Evolutionary conservation across 2,888 invertebrate genomes (phyloP).

Genomic region (Creontiades dilutus): DNA sequence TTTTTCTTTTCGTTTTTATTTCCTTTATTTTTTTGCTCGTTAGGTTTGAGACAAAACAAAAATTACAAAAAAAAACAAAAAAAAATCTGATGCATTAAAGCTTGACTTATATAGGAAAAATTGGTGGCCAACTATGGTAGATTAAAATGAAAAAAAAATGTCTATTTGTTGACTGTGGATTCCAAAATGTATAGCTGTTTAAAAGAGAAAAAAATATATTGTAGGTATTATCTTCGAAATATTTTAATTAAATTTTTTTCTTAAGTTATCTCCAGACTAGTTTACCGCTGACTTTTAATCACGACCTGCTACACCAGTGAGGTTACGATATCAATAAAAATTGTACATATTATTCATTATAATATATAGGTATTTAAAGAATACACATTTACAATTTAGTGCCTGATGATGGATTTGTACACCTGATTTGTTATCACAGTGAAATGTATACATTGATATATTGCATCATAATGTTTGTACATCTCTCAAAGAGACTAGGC

Average conservation of each 20-base stretch:
- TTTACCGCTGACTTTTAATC: constrained; percentile 59
- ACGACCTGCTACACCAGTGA: constrained; percentile 57
- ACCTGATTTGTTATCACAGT: constrained; percentile 73
- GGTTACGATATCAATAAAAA: constrained; percentile 69
- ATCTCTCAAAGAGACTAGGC: constrained; percentile 70
- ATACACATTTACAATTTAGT: constrained; percentile 74
- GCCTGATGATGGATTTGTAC: constrained; percentile 75
- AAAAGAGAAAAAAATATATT: constrained; percentile 61
- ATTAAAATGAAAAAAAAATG: constrained; percentile 61
- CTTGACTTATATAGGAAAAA: constrained; percentile 72
- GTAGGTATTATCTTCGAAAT: constrained; percentile 57
- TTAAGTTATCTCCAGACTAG: constrained; percentile 55
- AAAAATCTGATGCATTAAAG: constrained; percentile 57
- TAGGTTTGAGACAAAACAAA: constrained; percentile 69
- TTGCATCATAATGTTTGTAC: constrained; percentile 69
- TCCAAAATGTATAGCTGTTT: constrained; percentile 73
- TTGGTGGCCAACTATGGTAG: constrained; percentile 74
- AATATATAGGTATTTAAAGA: constrained; percentile 74
- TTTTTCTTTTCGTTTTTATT: constrained; percentile 69
- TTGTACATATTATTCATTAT: constrained; percentile 74
- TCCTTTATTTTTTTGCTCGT: constrained; percentile 64
- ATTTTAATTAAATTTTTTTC: constrained; percentile 55
- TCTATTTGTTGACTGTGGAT: constrained; percentile 74
- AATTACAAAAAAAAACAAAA: constrained; percentile 47
- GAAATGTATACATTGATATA: constrained; percentile 60